Percentiles rank a stretch among this genome's conserved stretches.
phyloP scores from a whole-genome alignment of 2,888 invertebrate species.

The Tetranychus truncatus region DNA sequence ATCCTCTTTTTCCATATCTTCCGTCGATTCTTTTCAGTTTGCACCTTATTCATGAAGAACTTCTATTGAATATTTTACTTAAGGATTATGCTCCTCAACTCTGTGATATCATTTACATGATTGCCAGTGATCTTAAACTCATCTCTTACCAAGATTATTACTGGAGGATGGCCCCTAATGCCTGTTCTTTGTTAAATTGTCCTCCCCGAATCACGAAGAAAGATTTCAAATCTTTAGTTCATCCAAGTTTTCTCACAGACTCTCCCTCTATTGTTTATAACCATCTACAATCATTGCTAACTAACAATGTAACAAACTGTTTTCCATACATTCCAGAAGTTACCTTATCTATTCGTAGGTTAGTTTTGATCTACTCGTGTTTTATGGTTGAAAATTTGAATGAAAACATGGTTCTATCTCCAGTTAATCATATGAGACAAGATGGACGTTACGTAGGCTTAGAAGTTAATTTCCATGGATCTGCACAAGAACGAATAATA shows the following conservation, averaged over 20 bases:
- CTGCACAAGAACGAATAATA: conserved; percentile 36
- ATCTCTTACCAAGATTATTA: conserved; percentile 56
- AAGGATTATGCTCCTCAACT: conserved; percentile 15
- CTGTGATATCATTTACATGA: conserved; percentile 19
- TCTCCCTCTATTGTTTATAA: conserved; percentile 17
- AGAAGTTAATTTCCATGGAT: not conserved
- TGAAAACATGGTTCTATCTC: conserved; percentile 15
- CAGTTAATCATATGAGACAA: conserved; percentile 14
- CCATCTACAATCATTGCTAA: conserved; percentile 33
- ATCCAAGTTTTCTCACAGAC: conserved; percentile 27
- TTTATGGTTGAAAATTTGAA: conserved; percentile 9
- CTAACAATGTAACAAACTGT: conserved; percentile 31
- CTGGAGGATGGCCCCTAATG: conserved; percentile 59
- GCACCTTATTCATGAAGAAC: conserved; percentile 66
- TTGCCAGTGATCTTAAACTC: conserved; percentile 47
- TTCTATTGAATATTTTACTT: conserved; percentile 44
- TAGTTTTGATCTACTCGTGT: conserved; percentile 14
- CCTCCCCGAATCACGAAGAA: conserved; percentile 35
- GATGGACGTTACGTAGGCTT: not conserved
- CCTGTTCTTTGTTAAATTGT: conserved; percentile 35
- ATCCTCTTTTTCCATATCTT: conserved; percentile 45
- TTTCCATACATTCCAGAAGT: conserved; percentile 56
- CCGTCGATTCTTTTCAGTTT: conserved; percentile 56
- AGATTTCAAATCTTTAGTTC: conserved; percentile 42
- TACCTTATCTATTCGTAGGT: conserved; percentile 35